These are phyloP conservation scores for Eupithecia abbreviata DNA, from an alignment of 2,888 invertebrate species.

Conservation along the genomic window DNA sequence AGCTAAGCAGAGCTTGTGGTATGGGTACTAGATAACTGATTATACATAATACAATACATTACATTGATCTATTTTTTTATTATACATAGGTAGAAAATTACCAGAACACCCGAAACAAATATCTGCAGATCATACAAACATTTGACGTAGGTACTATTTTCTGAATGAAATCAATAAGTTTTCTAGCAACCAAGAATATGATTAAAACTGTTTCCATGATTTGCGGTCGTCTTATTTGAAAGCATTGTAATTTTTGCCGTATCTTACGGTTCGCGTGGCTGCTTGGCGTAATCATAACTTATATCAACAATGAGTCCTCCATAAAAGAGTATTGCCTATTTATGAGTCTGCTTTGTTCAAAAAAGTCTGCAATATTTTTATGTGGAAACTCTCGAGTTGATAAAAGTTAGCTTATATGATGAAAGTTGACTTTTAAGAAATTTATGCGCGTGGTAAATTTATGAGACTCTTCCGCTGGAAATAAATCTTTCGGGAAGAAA, in stretches of 20 bases:
- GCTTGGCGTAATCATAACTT: slow-evolving; percentile 22
- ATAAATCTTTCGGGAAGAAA: slow-evolving; percentile 41
- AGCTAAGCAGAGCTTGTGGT: too few relatives aligned
- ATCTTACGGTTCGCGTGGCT: slow-evolving; percentile 70
- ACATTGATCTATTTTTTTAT: too few relatives aligned
- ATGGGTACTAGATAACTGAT: too few relatives aligned
- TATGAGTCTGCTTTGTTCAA: slow-evolving; percentile 73
- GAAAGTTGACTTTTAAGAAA: slow-evolving; percentile 55
- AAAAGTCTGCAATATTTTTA: slow-evolving; percentile 74
- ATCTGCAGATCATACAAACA: too few relatives aligned
- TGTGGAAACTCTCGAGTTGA: slow-evolving; percentile 66
- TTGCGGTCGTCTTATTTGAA: slow-evolving; percentile 64
- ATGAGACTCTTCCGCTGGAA: slow-evolving; percentile 50
- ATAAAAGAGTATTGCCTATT: slow-evolving; percentile 78
- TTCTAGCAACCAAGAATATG: not conserved
- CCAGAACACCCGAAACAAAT: too few relatives aligned
- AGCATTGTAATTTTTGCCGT: slow-evolving; percentile 69
- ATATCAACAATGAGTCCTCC: slow-evolving; percentile 74
- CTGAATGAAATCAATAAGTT: not conserved
- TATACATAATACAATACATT: too few relatives aligned
- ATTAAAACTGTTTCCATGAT: slow-evolving; percentile 62
- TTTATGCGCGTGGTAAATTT: slow-evolving; percentile 56
- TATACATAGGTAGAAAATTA: too few relatives aligned
- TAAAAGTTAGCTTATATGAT: slow-evolving; percentile 62
- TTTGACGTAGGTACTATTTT: not conserved